Evolutionary conservation across 2,113 vertebrate genomes (phyloP), one percentile per base, ranked within the genome.

Genomic region (Ctenomys sociabilis): DNA sequence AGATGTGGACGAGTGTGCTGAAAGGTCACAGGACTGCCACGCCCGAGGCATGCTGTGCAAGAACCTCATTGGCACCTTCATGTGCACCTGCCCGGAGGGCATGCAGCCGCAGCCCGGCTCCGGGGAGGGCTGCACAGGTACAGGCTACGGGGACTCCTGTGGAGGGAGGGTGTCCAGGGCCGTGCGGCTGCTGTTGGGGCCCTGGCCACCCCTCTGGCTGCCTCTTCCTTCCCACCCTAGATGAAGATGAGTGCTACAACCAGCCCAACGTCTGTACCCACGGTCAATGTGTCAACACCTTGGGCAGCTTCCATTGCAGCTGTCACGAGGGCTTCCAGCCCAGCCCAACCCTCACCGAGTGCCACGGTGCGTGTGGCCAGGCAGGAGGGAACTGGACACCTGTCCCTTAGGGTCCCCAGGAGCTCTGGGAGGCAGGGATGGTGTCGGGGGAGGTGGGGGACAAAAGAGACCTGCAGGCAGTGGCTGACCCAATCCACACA

Each of bases 41-140:
- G 98, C 99, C 35, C 99, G 98, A 49, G 99, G 99, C 61, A 99
- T 99, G 99, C 98, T 98, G 88, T 99, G 99, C 95, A 99, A 99
- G 98, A 99, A 99, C 95, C 98, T 99, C 89, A 99, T 99, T 0
- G 99, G 99, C 59, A 99, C 99, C 95, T 99, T 99, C 94, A 98
- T 99, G 97, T 99, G 99, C 85, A 98, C 99, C 98, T 99, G 99
- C 83, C 99, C 99, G 0, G 98, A 98, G 0, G 99, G 99, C 32
- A 99, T 99, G 99, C 99, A 98, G 85, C 99, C 98, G 43, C 96
- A 98, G 52, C 99, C 99, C 0, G 98, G 99, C 57, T 49, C 95
- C 0, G 98, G 99, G 52, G 99, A 99, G 73, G 99, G 99, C 63
- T 99, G 99, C 93, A 99, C 99, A 99, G 99, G 99, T 99, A 98